Evolutionary conservation across 2,888 invertebrate species (phyloP), one percentile per base, ranked within the genome.

Genomic region (Epinotia demarniana): DNA sequence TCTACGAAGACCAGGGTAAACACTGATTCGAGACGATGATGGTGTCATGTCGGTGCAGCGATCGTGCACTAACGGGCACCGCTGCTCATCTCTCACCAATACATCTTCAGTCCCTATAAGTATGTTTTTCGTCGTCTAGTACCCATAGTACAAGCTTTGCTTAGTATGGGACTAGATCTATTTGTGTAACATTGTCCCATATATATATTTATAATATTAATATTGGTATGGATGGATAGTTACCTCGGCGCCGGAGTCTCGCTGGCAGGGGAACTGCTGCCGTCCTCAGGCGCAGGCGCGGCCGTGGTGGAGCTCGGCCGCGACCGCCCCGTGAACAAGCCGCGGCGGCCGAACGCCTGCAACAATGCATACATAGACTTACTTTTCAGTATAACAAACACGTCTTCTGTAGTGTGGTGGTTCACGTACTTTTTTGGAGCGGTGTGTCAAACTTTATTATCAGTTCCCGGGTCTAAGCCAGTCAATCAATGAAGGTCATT

Each of bases 311-410:
- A 86, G 73, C 86, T 90, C 53, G 89, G 92, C 58, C 94, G 87
- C 71, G 92, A 87, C 83, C 93, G 85, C 61, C 90, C 87, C 67
- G 93, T 85, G 85, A 94, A 88, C 86, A 94, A 74, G 79, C 95
- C 85, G 6, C 92, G 90, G 2, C 93, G 89, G 8, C 93, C 93
- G 77, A 92, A 92, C 53, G 90, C 85, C 90, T 92, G 86, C 53
- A 86, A 86, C 83, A 86, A 88, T 62, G 16, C 69, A 71, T 43
- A 5, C 5, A 13, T 13, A 46, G 46, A 6, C 33, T 33, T 33
- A 1, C 16, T n/a, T 2, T n/a, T 53, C 13, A n/a, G n/a, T n/a
- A 27, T 27, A 27, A 27, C 23, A 16, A 6, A 16, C n/a, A n/a
- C n/a, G 6, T 53, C 53, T 53, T 53, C n/a, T 8, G 8, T 8